These are phyloP conservation scores for Pachyuromys duprasi DNA, from an alignment of 2,797 vertebrate genomes.

Conservation along the genomic window DNA sequence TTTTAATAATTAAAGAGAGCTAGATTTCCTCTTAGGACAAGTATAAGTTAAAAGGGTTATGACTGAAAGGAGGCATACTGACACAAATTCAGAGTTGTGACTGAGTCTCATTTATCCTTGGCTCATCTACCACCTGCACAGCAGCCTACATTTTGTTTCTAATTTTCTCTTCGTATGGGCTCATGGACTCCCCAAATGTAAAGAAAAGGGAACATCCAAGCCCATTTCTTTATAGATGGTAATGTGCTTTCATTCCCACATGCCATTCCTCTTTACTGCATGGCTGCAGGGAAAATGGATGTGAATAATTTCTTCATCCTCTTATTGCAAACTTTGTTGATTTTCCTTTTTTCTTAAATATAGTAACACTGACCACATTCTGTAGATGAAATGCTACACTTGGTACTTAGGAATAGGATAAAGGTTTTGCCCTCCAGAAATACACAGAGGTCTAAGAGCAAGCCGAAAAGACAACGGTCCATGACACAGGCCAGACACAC, in stretches of 20 bases:
- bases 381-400: not conserved
- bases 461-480: not conserved
- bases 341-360: not conserved
- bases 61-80: not conserved
- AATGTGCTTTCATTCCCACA: not conserved
- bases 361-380: not conserved
- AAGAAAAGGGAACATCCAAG: not conserved
- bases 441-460: not conserved
- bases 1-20: not conserved
- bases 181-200: not conserved
- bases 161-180: not conserved
- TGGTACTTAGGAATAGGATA: not conserved
- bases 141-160: not conserved
- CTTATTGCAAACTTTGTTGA: not conserved
- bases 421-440: slow-evolving; percentile 12
- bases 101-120: not conserved
- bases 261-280: not conserved
- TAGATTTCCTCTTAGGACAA: slow-evolving; percentile 23
- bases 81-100: not conserved
- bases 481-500: not conserved
- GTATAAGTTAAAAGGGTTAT: not conserved
- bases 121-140: not conserved
- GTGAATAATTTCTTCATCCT: not conserved
- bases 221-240: not conserved
- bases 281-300: not conserved